phyloP scores from a whole-genome alignment of 1,140 invertebrate species.

The Drosophila eugracilis region DNA sequence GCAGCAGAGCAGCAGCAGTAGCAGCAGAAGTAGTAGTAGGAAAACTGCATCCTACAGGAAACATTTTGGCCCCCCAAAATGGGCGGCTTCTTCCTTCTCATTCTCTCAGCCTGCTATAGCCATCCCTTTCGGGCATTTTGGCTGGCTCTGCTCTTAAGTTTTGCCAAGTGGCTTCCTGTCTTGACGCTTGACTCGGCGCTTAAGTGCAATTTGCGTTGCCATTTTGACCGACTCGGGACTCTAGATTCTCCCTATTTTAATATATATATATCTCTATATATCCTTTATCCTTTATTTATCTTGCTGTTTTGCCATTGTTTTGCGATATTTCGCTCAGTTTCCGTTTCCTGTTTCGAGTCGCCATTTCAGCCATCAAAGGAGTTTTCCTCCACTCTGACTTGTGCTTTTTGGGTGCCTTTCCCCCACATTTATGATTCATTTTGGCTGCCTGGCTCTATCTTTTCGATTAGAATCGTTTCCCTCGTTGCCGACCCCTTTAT shows the following conservation, averaged over 20 bases:
- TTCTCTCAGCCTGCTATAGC: not conserved
- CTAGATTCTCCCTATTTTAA: not conserved
- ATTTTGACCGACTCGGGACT: conserved; percentile 58
- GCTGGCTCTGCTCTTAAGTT: conserved; percentile 45
- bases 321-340: conserved; percentile 67
- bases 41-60: conserved; percentile 12
- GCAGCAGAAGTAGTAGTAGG: conserved; percentile 51
- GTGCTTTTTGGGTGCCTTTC: conserved; percentile 28
- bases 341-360: conserved; percentile 70
- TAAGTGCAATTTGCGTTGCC: conserved; percentile 82
- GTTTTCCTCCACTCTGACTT: not conserved
- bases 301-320: conserved; percentile 65
- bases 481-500: conserved; percentile 21
- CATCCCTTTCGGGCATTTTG: conserved; percentile 6
- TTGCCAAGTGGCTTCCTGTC: conserved; percentile 75
- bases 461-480: conserved; percentile 11
- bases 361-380: conserved; percentile 30
- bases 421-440: conserved; percentile 28
- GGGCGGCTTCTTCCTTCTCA: no score
- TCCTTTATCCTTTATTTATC: conserved; percentile 32
- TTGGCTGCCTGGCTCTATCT: conserved; percentile 9
- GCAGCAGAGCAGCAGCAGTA: conserved; percentile 52
- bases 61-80: no score
- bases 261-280: not conserved
- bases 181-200: conserved; percentile 81